Percentiles rank a stretch among this genome's conserved stretches.
Evolutionary conservation across 2,888 invertebrate species (phyloP).

Genomic region (Cryptus viduatorius): DNA sequence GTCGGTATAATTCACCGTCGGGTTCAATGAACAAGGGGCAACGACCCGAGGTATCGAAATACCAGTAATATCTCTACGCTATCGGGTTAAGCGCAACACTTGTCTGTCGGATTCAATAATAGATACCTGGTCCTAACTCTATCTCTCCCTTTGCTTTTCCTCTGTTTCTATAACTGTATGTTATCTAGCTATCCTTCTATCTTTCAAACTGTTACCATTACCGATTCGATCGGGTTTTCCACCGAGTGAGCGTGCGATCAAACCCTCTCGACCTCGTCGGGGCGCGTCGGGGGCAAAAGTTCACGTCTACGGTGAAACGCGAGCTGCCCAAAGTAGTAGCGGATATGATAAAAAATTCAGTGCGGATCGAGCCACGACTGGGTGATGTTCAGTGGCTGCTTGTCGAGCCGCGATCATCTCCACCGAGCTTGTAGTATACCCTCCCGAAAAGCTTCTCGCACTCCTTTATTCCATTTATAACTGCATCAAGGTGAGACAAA

Average conservation of each 20-base stretch:
- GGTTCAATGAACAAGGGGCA: constrained; percentile 43
- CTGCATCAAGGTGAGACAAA: constrained; percentile 32
- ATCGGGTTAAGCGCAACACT: constrained; percentile 59
- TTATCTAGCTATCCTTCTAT: background rate
- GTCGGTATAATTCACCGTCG: constrained; percentile 7
- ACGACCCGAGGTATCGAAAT: constrained; percentile 17
- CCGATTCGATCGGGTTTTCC: constrained; percentile 43
- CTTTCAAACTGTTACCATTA: background rate
- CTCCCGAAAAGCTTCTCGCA: constrained; percentile 16
- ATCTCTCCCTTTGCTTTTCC: constrained; percentile 10
- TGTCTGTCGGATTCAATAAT: constrained; percentile 63
- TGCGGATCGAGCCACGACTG: constrained; percentile 31
- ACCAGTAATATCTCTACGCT: constrained; percentile 22
- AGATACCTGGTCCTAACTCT: constrained; percentile 30
- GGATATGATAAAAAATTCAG: constrained; percentile 62
- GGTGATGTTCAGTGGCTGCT: constrained; percentile 50
- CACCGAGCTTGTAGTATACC: constrained; percentile 12
- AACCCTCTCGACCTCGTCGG: constrained; percentile 1
- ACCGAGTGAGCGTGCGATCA: constrained; percentile 21
- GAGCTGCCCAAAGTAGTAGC: constrained; percentile 52
- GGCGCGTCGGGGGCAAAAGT: constrained; percentile 73
- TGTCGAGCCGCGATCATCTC: constrained; percentile 43
- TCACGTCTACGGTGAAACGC: constrained; percentile 73
- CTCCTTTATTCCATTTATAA: constrained; percentile 35
- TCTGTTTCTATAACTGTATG: constrained; percentile 24